These are phyloP conservation scores for Metridium senile DNA, from an alignment of 92 coral and sea anemone genomes.

Conservation along the genomic window DNA sequence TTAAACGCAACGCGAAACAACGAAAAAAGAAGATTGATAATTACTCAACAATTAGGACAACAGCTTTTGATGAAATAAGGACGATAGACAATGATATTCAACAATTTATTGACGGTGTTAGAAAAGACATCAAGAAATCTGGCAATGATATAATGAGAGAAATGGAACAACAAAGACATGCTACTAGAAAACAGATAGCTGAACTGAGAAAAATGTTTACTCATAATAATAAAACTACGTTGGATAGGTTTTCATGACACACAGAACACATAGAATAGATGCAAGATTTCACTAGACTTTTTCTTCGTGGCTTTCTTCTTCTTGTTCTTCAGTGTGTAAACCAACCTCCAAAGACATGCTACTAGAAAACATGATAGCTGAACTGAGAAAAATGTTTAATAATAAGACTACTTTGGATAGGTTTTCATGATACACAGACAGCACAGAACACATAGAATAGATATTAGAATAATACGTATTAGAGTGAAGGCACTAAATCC, in stretches of 20 bases:
- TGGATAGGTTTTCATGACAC: neutral
- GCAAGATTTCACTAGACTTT: too few species aligned
- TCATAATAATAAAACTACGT: neutral
- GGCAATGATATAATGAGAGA: conserved; percentile 10
- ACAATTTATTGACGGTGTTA: conserved; percentile 10
- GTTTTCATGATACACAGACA: conserved; percentile 4
- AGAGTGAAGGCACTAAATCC: too few species aligned
- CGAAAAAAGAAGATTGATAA: neutral
- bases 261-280: too few species aligned
- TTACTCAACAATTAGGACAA: conserved; percentile 15
- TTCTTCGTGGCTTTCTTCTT: too few species aligned
- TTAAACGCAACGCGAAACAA: neutral
- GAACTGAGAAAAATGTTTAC: conserved; percentile 34
- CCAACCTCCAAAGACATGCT: conserved; percentile 9
- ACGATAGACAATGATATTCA: conserved; percentile 33
- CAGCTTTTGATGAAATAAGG: conserved; percentile 19
- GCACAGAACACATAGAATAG: too few species aligned
- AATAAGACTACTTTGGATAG: neutral
- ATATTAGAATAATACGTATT: too few species aligned
- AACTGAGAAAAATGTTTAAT: conserved; percentile 29
- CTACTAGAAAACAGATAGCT: conserved; percentile 31
- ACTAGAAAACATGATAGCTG: conserved; percentile 35
- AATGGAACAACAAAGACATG: conserved; percentile 17
- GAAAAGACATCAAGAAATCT: conserved; percentile 14
- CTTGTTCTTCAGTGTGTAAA: too few species aligned